phyloP scores from a whole-genome alignment of 1,140 invertebrate genomes.

The Drosophila mauritiana region DNA sequence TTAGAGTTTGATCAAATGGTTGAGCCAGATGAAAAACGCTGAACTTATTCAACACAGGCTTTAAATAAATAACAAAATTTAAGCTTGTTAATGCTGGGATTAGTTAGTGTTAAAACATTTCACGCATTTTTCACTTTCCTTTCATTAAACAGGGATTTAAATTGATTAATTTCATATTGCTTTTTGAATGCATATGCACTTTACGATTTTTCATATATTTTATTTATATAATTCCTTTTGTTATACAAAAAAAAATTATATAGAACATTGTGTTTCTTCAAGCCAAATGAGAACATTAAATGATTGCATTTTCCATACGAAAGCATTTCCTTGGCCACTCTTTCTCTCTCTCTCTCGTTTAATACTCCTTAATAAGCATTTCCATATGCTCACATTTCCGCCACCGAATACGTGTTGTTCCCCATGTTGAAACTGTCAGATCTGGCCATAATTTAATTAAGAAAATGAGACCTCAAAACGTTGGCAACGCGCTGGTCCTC shows the following conservation, averaged over 20 bases:
- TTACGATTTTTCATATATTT: too few relatives aligned
- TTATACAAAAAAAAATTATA: too few relatives aligned
- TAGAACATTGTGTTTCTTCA: too few relatives aligned
- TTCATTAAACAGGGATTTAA: neutral
- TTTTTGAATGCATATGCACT: too few relatives aligned
- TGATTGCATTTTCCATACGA: neutral
- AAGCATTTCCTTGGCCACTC: too few relatives aligned
- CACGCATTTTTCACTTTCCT: neutral
- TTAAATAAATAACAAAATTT: neutral
- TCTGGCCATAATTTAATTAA: conserved; percentile 80
- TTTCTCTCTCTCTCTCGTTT: neutral
- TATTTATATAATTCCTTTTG: too few relatives aligned
- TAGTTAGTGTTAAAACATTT: neutral
- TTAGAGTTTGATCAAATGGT: neutral
- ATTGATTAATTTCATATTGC: neutral
- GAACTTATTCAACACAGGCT: neutral
- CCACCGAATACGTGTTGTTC: conserved; percentile 18
- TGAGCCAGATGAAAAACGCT: neutral
- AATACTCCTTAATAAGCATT: conserved; percentile 10
- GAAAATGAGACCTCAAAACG: conserved; percentile 81
- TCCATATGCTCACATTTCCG: conserved; percentile 22
- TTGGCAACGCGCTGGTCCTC: conserved; percentile 43
- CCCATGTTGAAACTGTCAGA: conserved; percentile 46
- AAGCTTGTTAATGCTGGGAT: neutral
- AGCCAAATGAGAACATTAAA: neutral